Evolutionary conservation across 2,113 vertebrate species (phyloP).

Genomic region (Sula dactylatra): DNA sequence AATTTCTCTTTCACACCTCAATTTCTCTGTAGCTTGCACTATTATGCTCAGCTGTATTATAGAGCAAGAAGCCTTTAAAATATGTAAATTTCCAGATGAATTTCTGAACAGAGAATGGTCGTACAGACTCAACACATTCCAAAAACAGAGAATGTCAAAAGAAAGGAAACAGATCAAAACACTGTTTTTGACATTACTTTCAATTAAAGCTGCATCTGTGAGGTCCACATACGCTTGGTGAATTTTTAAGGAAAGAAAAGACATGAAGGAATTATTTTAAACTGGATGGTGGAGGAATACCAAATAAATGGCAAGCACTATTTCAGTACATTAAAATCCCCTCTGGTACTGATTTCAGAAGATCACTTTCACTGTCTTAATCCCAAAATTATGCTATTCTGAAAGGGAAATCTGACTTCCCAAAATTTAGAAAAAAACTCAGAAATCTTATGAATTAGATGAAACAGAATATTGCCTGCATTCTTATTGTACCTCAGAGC

Average conservation of each 20-base stretch:
- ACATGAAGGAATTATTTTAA: constrained; percentile 50
- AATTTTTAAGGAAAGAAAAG: constrained; percentile 60
- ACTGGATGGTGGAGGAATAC: constrained; percentile 48
- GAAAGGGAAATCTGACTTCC: neutral
- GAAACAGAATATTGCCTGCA: neutral
- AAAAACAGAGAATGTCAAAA: constrained; percentile 61
- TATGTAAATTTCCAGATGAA: constrained; percentile 55
- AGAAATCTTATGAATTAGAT: neutral
- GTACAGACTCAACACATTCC: constrained; percentile 54
- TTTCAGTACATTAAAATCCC: constrained; percentile 28
- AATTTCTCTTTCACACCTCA: constrained; percentile 48
- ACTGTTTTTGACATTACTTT: constrained; percentile 65
- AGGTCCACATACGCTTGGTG: constrained; percentile 63
- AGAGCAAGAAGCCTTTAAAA: constrained; percentile 47
- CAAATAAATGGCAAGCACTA: constrained; percentile 36
- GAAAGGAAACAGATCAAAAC: constrained; percentile 63
- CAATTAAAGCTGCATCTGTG: constrained; percentile 70
- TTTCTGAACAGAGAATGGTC: constrained; percentile 44
- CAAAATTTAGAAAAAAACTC: neutral
- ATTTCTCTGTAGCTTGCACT: constrained; percentile 54
- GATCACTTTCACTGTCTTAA: neutral
- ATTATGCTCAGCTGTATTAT: constrained; percentile 44
- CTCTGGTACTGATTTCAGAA: constrained; percentile 29
- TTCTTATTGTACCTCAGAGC: neutral
- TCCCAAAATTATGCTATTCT: neutral